Conservation (phyloP, 2,113 vertebrate genomes). For the Bubo blakistoni region DNA sequence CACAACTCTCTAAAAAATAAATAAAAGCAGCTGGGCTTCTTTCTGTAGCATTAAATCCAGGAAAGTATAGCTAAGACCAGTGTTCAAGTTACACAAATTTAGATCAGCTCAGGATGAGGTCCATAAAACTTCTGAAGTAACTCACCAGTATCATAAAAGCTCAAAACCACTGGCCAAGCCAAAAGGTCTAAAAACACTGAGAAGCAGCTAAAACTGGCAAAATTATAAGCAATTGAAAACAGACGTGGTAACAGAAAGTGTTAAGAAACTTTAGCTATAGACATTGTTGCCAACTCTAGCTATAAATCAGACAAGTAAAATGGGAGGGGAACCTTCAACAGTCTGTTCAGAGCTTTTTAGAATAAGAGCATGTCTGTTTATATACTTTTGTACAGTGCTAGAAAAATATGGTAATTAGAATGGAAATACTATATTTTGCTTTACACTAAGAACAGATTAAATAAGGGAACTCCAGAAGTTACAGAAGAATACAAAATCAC, state of each 20-base stretch:
- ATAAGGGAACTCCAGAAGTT: background rate
- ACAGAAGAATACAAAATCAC: background rate
- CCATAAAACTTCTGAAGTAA: constrained; percentile 67
- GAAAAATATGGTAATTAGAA: background rate
- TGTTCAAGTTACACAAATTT: constrained; percentile 47
- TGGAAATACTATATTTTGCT: background rate
- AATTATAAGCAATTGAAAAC: constrained; percentile 59
- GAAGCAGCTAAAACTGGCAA: constrained; percentile 49
- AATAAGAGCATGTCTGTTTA: constrained; percentile 6
- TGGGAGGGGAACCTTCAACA: constrained; percentile 12
- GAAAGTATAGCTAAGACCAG: constrained; percentile 37
- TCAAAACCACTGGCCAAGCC: constrained; percentile 54
- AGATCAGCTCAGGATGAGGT: constrained; percentile 62
- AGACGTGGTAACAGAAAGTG: constrained; percentile 49
- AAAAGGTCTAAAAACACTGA: constrained; percentile 56
- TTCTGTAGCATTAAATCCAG: constrained; percentile 36
- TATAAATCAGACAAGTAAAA: constrained; percentile 50
- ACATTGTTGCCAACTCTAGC: constrained; percentile 34
- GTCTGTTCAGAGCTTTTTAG: constrained; percentile 12
- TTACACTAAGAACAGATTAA: background rate
- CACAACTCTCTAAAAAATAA: constrained; percentile 42
- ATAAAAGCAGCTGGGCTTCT: constrained; percentile 57
- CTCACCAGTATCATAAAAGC: constrained; percentile 62
- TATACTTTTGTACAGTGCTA: background rate
- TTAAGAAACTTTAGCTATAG: constrained; percentile 53